Percentiles rank a stretch among this genome's conserved stretches.
Evolutionary conservation across 2,888 invertebrate species (phyloP).

Genomic region (Carpatolechia fugitivella): DNA sequence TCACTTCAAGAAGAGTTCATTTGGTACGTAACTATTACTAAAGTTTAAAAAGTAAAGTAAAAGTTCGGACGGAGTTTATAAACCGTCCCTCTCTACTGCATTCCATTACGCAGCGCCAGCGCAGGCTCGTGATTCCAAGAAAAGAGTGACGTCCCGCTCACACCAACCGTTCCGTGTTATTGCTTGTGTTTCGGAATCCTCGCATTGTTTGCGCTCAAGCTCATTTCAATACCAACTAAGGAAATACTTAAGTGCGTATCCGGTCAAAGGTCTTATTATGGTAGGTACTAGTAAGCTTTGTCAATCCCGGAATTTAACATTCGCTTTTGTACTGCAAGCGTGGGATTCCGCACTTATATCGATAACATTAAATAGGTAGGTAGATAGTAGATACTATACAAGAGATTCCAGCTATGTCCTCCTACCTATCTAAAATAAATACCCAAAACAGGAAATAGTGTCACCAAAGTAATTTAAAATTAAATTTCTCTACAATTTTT

Average conservation of each 20-base stretch:
- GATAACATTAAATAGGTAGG: too few species aligned
- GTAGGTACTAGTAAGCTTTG: constrained; percentile 7
- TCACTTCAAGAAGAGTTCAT: too few species aligned
- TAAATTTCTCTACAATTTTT: too few species aligned
- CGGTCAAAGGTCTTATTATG: constrained; percentile 50
- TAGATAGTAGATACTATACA: too few species aligned
- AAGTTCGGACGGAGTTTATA: neutral
- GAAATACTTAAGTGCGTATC: constrained; percentile 49
- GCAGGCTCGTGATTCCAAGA: constrained; percentile 69
- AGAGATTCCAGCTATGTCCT: too few species aligned
- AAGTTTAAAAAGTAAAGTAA: neutral
- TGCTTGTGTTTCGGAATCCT: constrained; percentile 70
- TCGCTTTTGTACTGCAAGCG: neutral
- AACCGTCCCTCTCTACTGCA: constrained; percentile 14
- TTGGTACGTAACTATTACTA: too few species aligned
- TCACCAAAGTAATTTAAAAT: too few species aligned
- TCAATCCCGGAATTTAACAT: constrained; percentile 1
- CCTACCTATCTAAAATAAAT: too few species aligned
- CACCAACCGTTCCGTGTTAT: constrained; percentile 58
- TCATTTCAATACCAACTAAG: constrained; percentile 62
- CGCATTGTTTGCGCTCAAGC: constrained; percentile 67
- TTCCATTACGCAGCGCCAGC: constrained; percentile 47
- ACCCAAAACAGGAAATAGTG: too few species aligned
- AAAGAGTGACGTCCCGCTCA: constrained; percentile 67
- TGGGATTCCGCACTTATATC: too few species aligned